Conservation (phyloP, 2,113 vertebrate genomes). For the Apteryx mantelli region DNA sequence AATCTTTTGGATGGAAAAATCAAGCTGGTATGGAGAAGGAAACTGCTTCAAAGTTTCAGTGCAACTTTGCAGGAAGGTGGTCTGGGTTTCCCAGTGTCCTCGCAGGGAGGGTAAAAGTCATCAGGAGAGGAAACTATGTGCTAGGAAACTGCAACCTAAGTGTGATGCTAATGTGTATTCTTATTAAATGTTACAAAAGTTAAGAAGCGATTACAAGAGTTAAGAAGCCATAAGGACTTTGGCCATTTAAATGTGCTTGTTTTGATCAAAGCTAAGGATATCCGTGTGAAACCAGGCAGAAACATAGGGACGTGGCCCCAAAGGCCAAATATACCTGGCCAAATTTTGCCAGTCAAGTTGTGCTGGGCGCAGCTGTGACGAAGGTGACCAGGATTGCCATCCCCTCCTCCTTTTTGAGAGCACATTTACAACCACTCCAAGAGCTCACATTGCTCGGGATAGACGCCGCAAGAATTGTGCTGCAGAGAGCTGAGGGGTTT, state of each 20-base stretch:
- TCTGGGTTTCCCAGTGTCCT: neutral
- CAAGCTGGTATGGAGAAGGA: neutral
- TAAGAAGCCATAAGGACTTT: neutral
- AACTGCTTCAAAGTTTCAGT: neutral
- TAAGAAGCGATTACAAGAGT: neutral
- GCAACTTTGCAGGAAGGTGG: neutral
- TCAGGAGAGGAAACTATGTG: neutral
- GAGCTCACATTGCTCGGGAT: neutral
- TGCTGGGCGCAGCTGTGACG: rapidly evolving
- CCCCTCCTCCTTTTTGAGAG: neutral
- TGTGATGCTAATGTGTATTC: rapidly evolving
- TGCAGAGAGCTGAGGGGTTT: neutral
- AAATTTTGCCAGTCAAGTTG: neutral
- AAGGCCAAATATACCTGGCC: neutral
- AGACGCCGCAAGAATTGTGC: neutral
- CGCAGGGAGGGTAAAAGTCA: neutral
- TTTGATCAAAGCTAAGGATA: neutral
- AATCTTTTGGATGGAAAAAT: neutral
- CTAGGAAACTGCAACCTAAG: neutral
- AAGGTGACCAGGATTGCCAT: neutral
- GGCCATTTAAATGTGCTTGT: neutral
- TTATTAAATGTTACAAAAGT: neutral
- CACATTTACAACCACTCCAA: neutral
- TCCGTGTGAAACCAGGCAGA: neutral
- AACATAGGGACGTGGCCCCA: neutral